Percentiles rank a stretch among this genome's conserved stretches.
Conservation (phyloP, 2,797 vertebrate species). For the Tachyglossus aculeatus region DNA sequence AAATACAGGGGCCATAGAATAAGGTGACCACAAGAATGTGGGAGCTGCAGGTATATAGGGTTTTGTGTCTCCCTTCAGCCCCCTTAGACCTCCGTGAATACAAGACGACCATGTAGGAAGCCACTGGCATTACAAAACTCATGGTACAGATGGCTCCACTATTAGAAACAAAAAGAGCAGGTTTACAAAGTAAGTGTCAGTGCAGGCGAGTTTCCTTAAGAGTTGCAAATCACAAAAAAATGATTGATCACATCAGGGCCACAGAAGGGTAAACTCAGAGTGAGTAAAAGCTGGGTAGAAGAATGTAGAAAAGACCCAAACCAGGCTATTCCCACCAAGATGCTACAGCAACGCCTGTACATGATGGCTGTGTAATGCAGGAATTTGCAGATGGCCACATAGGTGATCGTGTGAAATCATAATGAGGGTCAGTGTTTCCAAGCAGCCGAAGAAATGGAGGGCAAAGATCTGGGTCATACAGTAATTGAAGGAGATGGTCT, state of each 20-base stretch:
- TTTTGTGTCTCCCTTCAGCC: slow-evolving; percentile 37
- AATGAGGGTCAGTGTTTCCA: slow-evolving; percentile 34
- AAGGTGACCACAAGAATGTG: slow-evolving; percentile 40
- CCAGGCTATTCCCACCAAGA: slow-evolving; percentile 1
- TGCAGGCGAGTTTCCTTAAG: slow-evolving; percentile 48
- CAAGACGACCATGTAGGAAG: neutral
- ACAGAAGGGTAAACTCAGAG: slow-evolving; percentile 17
- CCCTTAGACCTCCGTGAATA: slow-evolving; percentile 23
- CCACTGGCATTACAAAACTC: slow-evolving; percentile 23
- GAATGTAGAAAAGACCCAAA: slow-evolving; percentile 21
- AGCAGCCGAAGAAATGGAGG: slow-evolving; percentile 7
- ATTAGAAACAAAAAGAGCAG: slow-evolving; percentile 26
- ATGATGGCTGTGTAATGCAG: slow-evolving; percentile 19
- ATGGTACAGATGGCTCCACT: slow-evolving; percentile 27
- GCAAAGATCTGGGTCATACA: slow-evolving; percentile 39
- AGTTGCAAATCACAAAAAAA: slow-evolving; percentile 56
- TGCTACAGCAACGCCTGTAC: neutral
- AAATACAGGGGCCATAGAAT: slow-evolving; percentile 41
- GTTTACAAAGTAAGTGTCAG: slow-evolving; percentile 23
- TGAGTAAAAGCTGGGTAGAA: neutral
- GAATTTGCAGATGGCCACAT: slow-evolving; percentile 56
- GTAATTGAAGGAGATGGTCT: no score
- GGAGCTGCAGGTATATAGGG: slow-evolving; percentile 42
- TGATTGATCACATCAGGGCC: slow-evolving; percentile 36
- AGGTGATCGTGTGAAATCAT: slow-evolving; percentile 60